Evolutionary conservation across 2,888 invertebrate genomes (phyloP).

Genomic region (Digitonthophagus gazella): DNA sequence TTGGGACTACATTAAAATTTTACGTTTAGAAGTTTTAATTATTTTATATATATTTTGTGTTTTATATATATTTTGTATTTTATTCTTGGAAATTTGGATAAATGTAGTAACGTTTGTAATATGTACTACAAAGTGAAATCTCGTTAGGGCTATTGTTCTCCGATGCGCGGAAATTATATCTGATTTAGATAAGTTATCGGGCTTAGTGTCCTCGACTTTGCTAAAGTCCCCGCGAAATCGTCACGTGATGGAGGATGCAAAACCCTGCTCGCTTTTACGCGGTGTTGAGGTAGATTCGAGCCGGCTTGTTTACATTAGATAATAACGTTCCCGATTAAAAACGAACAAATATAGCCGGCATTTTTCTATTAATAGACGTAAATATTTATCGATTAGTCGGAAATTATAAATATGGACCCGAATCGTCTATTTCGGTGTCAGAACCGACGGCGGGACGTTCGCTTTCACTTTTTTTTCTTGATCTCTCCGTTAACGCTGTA

Average conservation of each 20-base stretch:
- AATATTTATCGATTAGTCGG: not conserved
- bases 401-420: not conserved
- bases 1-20: too few relatives aligned
- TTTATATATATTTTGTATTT: too few relatives aligned
- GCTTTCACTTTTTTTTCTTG: not conserved
- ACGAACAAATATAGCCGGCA: not conserved
- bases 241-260: not conserved
- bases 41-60: too few relatives aligned
- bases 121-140: not conserved
- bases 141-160: not conserved
- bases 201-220: not conserved
- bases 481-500: too few relatives aligned
- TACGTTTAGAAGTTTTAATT: too few relatives aligned
- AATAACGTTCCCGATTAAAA: not conserved
- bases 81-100: not conserved
- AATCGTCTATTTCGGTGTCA: not conserved
- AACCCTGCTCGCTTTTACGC: not conserved
- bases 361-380: not conserved
- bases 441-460: too few relatives aligned
- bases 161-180: not conserved
- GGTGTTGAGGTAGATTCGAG: not conserved
- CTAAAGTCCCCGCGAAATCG: not conserved
- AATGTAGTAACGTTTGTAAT: not conserved
- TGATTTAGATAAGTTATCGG: not conserved
- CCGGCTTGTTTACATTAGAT: not conserved